phyloP scores from a whole-genome alignment of 2,113 vertebrate species.

The Empidonax traillii region DNA sequence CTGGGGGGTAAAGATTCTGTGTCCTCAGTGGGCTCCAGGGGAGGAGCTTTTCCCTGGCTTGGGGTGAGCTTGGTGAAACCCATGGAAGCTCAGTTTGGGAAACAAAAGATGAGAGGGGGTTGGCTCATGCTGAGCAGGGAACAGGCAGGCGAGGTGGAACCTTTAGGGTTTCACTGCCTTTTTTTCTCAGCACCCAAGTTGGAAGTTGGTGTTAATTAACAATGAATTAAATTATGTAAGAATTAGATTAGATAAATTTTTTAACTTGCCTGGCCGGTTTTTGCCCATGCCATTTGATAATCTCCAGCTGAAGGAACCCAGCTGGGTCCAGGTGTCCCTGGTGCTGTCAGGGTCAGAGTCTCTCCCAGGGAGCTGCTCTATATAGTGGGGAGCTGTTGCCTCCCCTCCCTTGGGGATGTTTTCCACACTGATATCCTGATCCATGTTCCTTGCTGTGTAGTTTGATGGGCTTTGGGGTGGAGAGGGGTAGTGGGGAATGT shows the following conservation, averaged over 20 bases:
- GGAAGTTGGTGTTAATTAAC: background rate
- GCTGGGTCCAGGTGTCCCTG: background rate
- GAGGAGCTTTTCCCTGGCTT: background rate
- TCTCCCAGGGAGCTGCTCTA: background rate
- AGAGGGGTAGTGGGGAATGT: background rate
- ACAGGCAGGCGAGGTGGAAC: background rate
- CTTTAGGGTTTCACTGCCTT: background rate
- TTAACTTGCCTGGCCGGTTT: background rate
- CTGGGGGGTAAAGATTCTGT: fast-evolving
- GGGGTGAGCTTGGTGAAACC: background rate
- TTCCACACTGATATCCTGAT: background rate
- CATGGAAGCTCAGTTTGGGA: background rate
- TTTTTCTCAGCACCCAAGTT: background rate
- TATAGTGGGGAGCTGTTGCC: background rate
- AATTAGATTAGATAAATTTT: background rate
- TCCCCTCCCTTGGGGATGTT: background rate
- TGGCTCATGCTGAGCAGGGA: background rate
- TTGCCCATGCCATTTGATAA: background rate
- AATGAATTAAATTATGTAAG: background rate
- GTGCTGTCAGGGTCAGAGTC: background rate
- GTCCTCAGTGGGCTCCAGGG: background rate
- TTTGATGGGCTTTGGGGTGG: background rate
- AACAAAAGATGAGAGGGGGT: background rate
- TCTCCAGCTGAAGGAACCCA: background rate
- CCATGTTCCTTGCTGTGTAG: background rate